Evolutionary conservation across 2,113 vertebrate species (phyloP).

Genomic region (Propithecus coquereli): DNA sequence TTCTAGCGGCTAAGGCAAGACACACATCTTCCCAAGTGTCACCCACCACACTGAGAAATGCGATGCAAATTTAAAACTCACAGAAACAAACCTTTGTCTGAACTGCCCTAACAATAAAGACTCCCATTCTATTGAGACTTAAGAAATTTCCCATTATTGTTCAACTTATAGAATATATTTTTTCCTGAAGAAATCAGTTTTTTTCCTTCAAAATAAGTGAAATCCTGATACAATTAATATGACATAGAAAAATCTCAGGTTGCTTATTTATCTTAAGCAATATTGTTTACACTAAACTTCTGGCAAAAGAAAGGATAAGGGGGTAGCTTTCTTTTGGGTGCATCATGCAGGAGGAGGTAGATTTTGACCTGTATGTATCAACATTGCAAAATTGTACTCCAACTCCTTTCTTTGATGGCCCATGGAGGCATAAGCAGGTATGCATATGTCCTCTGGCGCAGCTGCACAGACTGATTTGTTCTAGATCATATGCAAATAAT

Average conservation of each 20-base stretch:
- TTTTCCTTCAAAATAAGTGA: neutral
- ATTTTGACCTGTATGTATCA: neutral
- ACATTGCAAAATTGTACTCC: neutral
- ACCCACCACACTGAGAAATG: neutral
- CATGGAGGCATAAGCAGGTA: rapidly evolving
- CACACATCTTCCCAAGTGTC: neutral
- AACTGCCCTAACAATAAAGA: neutral
- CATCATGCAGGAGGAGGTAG: rapidly evolving
- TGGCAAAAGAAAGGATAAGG: neutral
- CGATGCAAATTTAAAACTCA: neutral
- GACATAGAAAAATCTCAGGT: neutral
- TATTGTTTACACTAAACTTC: neutral
- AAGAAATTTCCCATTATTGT: neutral
- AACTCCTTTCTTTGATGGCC: neutral
- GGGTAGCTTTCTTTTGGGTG: neutral
- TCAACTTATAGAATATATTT: neutral
- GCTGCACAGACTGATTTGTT: neutral
- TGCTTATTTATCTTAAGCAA: neutral
- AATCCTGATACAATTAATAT: neutral
- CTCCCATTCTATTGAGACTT: neutral
- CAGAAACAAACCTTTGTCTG: neutral
- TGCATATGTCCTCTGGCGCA: rapidly evolving
- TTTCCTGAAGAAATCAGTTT: neutral
- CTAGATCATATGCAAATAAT: neutral
- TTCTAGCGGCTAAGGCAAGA: constrained; percentile 4